These are phyloP conservation scores for Seladonia tumulorum DNA, from an alignment of 2,888 invertebrate species.

Conservation along the genomic window DNA sequence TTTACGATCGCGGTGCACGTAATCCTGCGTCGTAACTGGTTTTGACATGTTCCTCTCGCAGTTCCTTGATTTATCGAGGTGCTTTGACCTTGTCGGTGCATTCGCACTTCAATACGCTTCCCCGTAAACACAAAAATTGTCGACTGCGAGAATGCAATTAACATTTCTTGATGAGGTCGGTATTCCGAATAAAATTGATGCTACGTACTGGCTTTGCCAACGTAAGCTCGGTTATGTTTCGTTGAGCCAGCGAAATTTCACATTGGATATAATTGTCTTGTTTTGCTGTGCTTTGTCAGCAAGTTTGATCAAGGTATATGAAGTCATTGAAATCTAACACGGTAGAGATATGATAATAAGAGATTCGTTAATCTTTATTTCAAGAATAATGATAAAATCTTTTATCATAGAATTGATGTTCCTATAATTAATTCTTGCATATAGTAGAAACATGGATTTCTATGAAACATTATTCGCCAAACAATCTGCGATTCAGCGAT, in stretches of 20 bases:
- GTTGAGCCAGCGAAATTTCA: not conserved
- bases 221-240: slow-evolving; percentile 1
- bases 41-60: not conserved
- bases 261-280: not conserved
- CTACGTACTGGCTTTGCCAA: not conserved
- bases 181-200: not conserved
- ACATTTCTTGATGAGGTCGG: not conserved
- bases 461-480: not conserved
- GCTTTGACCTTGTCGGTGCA: not conserved
- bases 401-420: not conserved
- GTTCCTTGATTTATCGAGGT: not conserved
- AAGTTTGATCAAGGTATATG: not conserved
- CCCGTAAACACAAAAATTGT: not conserved
- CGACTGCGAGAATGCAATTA: not conserved
- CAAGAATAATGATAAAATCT: not conserved
- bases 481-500: not conserved
- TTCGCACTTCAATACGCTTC: not conserved
- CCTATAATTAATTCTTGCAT: not conserved
- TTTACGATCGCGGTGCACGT: slow-evolving; percentile 28
- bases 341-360: not conserved
- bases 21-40: slow-evolving; percentile 20
- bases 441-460: not conserved
- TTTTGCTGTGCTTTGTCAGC: slow-evolving; percentile 6
- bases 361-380: not conserved
- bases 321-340: slow-evolving; percentile 14